Percentiles rank a stretch among this genome's conserved stretches.
Evolutionary conservation across 2,113 vertebrate genomes (phyloP).

Genomic region (Conger conger): DNA sequence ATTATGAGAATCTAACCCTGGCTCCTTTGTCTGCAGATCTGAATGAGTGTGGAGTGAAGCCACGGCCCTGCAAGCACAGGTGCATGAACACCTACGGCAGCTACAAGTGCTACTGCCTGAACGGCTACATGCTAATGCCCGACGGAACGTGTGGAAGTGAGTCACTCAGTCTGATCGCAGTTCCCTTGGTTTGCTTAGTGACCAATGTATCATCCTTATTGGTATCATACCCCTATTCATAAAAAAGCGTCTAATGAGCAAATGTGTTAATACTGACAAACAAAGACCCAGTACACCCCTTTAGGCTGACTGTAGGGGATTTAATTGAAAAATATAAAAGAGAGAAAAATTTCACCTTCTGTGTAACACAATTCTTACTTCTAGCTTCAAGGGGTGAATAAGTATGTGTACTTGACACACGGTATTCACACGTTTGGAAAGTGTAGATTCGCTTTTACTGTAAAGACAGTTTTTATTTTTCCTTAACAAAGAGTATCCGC

Average conservation of each 20-base stretch:
- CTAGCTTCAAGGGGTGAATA: slow-evolving; percentile 39
- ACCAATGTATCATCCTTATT: no score
- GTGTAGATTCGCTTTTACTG: neutral
- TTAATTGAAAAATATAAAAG: slow-evolving; percentile 49
- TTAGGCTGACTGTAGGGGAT: slow-evolving; percentile 30
- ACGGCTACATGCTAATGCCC: slow-evolving; percentile 90
- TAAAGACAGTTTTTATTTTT: neutral
- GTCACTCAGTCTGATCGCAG: slow-evolving; percentile 41
- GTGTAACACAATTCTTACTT: slow-evolving; percentile 38
- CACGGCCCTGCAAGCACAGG: slow-evolving; percentile 90
- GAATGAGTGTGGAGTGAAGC: slow-evolving; percentile 95
- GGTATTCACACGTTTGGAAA: neutral
- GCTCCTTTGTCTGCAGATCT: slow-evolving; percentile 77
- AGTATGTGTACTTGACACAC: neutral
- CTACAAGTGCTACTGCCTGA: slow-evolving; percentile 97
- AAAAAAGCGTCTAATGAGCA: neutral
- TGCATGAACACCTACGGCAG: slow-evolving; percentile 97
- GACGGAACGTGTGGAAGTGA: slow-evolving; percentile 93
- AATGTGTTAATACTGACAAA: neutral
- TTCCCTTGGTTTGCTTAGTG: neutral
- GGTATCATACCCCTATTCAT: no score
- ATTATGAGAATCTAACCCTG: neutral
- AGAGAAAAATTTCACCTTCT: slow-evolving; percentile 18
- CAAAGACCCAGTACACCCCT: slow-evolving; percentile 2
- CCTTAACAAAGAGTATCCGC: neutral